phyloP scores from a whole-genome alignment of 2,888 invertebrate genomes.

The Torymus texanus region DNA sequence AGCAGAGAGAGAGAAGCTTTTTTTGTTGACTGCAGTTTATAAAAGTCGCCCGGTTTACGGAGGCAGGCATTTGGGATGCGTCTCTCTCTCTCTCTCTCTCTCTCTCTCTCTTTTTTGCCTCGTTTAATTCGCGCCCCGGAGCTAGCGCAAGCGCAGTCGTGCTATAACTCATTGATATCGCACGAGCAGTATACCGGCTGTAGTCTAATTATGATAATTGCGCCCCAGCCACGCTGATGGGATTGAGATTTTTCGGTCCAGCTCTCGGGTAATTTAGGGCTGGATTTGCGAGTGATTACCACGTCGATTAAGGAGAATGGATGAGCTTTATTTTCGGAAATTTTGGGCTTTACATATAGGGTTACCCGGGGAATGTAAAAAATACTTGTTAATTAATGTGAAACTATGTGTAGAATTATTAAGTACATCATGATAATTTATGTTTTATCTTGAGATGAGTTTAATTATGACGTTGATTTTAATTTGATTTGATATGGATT shows the following conservation, averaged over 20 bases:
- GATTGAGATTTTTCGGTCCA: neutral
- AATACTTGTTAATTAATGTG: no score
- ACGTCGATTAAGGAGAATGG: no score
- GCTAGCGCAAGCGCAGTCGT: neutral
- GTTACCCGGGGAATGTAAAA: no score
- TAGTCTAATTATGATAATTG: slow-evolving; percentile 28
- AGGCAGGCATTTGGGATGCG: slow-evolving; percentile 17
- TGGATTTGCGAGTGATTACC: no score
- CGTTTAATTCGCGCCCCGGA: neutral
- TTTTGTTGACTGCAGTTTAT: slow-evolving; percentile 32
- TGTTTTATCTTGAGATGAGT: no score
- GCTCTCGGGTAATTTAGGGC: no score
- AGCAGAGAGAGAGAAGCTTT: neutral
- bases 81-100: neutral
- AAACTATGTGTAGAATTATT: no score
- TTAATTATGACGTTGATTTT: no score
- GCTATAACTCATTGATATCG: slow-evolving; percentile 5
- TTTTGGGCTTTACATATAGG: no score
- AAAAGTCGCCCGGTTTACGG: slow-evolving; percentile 28
- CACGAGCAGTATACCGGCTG: neutral
- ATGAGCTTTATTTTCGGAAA: no score
- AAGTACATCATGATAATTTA: no score
- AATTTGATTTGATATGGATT: no score
- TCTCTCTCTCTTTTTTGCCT: neutral
- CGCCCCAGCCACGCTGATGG: neutral